These are phyloP conservation scores for Garra rufa DNA, from an alignment of 2,113 vertebrate species.

Conservation along the genomic window DNA sequence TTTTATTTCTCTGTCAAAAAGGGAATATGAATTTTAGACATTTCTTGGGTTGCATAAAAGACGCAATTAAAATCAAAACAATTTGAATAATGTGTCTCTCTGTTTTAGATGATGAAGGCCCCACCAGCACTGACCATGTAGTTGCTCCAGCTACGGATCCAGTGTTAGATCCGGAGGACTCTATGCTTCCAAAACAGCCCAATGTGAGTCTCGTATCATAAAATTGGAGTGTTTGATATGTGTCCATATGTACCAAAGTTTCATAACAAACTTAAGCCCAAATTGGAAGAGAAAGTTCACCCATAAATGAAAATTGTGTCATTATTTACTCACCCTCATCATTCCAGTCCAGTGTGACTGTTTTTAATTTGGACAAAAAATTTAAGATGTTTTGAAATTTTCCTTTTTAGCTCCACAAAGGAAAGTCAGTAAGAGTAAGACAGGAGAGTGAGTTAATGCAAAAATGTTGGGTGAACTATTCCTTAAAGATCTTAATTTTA, in stretches of 20 bases:
- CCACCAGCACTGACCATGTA: not conserved
- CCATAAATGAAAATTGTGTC: not conserved
- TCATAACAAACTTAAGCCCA: not conserved
- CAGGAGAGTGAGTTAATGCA: not conserved
- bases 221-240: not conserved
- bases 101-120: conserved; percentile 5
- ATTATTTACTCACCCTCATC: not conserved
- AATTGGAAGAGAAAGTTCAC: not conserved
- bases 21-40: not conserved
- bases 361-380: too few species aligned
- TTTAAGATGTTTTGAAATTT: too few species aligned
- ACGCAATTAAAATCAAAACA: not conserved
- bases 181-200: not conserved
- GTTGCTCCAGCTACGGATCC: not conserved
- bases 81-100: not conserved
- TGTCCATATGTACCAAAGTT: not conserved
- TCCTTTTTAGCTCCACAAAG: too few species aligned
- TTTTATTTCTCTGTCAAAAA: not conserved
- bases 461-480: not conserved
- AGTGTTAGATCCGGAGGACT: conserved; percentile 17
- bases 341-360: not conserved
- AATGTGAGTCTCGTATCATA: not conserved
- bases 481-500: not conserved
- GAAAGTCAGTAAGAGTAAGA: not conserved
- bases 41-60: not conserved